Evolutionary conservation across 35 echinoderm and acorn worm species (phyloP).

Genomic region (Lytechinus variegatus): DNA sequence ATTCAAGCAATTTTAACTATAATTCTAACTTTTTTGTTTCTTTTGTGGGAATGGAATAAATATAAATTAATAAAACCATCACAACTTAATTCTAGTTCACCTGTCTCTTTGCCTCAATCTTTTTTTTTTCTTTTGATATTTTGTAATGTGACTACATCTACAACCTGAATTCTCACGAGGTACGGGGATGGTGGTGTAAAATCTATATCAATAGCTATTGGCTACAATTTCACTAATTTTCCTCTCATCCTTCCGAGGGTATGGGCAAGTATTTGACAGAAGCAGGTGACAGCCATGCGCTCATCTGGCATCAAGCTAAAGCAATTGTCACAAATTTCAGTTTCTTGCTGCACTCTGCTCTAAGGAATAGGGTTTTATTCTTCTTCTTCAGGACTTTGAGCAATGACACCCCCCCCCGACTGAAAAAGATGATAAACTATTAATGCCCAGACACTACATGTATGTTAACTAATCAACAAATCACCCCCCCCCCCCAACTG

Average conservation of each 20-base stretch:
- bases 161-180: neutral
- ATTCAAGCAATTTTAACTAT: no score
- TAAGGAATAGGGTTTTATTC: neutral
- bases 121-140: neutral
- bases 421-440: no score
- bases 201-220: constrained; percentile 5
- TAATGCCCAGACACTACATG: no score
- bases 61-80: no score
- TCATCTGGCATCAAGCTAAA: no score
- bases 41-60: no score
- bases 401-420: no score
- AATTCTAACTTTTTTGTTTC: no score
- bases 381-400: neutral
- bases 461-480: no score
- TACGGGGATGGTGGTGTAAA: neutral
- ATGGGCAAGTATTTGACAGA: neutral
- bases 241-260: neutral
- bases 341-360: neutral
- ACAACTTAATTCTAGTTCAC: no score
- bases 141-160: neutral
- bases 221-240: constrained; percentile 5
- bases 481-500: no score
- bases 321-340: no score
- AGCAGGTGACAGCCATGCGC: neutral
- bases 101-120: neutral